Conservation (phyloP, 2,113 vertebrate genomes). For the Rallus limicola region DNA sequence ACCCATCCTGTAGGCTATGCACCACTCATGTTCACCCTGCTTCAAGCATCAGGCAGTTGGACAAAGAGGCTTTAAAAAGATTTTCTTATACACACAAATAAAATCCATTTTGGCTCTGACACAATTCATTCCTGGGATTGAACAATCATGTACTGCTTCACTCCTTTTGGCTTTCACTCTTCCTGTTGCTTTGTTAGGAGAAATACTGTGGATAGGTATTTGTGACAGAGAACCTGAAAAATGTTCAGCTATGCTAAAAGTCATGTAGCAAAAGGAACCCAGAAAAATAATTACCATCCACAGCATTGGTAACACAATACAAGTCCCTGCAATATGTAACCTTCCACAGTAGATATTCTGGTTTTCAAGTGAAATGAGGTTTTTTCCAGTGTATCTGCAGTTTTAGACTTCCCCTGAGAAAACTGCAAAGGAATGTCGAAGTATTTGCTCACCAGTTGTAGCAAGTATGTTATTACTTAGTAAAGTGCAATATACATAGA, state of each 20-base stretch:
- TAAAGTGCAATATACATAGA: not conserved
- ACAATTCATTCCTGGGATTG: not conserved
- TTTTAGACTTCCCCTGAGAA: not conserved
- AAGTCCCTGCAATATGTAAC: not conserved
- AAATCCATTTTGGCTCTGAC: not conserved
- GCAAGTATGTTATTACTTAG: not conserved
- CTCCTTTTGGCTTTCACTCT: not conserved
- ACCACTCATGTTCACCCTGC: not conserved
- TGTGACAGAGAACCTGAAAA: not conserved
- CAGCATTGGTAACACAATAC: not conserved
- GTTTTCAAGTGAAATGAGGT: not conserved
- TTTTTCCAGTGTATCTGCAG: not conserved
- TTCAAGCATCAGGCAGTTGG: not conserved
- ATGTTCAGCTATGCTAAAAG: not conserved
- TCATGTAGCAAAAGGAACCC: not conserved
- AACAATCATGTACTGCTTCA: not conserved
- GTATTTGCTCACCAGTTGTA: not conserved
- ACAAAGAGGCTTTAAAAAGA: not conserved
- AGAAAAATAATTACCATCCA: not conserved
- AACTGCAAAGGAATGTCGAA: not conserved
- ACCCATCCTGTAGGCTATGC: not conserved
- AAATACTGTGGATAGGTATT: not conserved
- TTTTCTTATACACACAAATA: not conserved
- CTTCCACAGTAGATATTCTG: not conserved
- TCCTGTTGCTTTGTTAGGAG: not conserved